These are phyloP conservation scores for Cyanoramphus novaezelandiae DNA, from an alignment of 2,113 vertebrate genomes.

Conservation along the genomic window DNA sequence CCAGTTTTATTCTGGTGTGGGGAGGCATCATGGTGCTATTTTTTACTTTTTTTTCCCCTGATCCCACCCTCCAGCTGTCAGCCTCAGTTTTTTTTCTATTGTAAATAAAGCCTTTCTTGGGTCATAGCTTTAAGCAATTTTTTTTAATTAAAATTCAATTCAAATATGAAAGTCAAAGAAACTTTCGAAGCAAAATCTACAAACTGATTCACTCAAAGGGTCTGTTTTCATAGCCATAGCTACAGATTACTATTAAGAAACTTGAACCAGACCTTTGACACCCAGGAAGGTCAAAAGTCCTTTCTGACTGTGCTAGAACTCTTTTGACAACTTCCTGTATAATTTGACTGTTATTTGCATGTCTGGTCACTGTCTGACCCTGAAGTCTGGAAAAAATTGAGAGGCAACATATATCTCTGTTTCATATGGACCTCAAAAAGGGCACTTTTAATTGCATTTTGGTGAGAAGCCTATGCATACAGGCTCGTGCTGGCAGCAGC, in stretches of 20 bases:
- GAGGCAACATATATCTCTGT: slow-evolving; percentile 44
- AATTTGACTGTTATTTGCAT: slow-evolving; percentile 85
- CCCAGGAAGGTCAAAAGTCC: slow-evolving; percentile 78
- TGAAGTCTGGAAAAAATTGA: slow-evolving; percentile 78
- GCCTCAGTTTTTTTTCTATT: slow-evolving; percentile 15
- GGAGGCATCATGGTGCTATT: neutral
- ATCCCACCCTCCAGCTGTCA: slow-evolving; percentile 12
- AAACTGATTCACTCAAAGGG: slow-evolving; percentile 70
- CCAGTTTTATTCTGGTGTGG: slow-evolving; percentile 16
- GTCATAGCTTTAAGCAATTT: slow-evolving; percentile 35
- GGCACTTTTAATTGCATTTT: slow-evolving; percentile 63
- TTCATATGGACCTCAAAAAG: slow-evolving; percentile 61
- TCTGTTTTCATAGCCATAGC: slow-evolving; percentile 74
- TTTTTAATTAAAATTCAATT: slow-evolving; percentile 66
- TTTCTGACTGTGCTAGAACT: slow-evolving; percentile 74
- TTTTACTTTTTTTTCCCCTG: neutral
- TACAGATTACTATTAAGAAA: slow-evolving; percentile 82
- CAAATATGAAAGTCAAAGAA: slow-evolving; percentile 63
- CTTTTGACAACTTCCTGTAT: slow-evolving; percentile 87
- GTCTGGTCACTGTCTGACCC: slow-evolving; percentile 81
- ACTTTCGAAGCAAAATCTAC: slow-evolving; percentile 63
- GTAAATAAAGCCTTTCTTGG: slow-evolving; percentile 61
- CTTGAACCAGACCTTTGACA: slow-evolving; percentile 86
- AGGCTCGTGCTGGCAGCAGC: neutral
- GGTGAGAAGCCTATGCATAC: slow-evolving; percentile 39